Evolutionary conservation across 2,888 invertebrate genomes (phyloP).

Genomic region (Tryphoninae sp.): DNA sequence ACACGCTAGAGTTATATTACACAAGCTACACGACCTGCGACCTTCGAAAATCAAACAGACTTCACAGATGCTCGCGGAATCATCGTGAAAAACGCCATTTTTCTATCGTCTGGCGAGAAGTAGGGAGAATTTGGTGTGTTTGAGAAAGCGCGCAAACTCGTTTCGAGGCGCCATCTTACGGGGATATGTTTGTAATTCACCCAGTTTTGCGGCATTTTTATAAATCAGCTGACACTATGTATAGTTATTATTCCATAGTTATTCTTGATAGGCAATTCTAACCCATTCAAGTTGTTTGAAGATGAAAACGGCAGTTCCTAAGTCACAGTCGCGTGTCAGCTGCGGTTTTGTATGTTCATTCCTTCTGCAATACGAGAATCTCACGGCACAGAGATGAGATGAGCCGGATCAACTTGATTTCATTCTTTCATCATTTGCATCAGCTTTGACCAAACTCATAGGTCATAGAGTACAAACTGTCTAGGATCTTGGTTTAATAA

Average conservation of each 20-base stretch:
- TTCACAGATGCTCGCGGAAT: slow-evolving; percentile 22
- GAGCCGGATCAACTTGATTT: neutral
- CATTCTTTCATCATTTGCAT: slow-evolving; percentile 37
- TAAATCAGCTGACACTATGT: neutral
- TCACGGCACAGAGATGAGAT: neutral
- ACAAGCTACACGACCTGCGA: slow-evolving; percentile 40
- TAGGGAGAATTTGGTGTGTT: slow-evolving; percentile 14
- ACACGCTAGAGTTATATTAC: slow-evolving; percentile 24
- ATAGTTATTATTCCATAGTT: neutral
- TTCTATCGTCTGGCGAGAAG: slow-evolving; percentile 13
- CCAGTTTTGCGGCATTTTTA: neutral
- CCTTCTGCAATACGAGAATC: neutral
- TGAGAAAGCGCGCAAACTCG: slow-evolving; percentile 38
- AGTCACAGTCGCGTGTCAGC: neutral
- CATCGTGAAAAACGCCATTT: slow-evolving; percentile 50
- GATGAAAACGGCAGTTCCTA: no score
- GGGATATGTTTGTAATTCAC: neutral
- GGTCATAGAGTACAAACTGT: neutral
- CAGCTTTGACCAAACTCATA: slow-evolving; percentile 35
- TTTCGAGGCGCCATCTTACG: neutral
- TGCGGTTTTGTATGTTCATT: neutral
- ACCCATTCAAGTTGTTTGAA: no score
- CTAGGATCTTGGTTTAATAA: slow-evolving; percentile 15
- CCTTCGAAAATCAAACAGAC: slow-evolving; percentile 48
- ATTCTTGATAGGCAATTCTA: no score